Evolutionary conservation across 2,888 invertebrate species (phyloP).

Genomic region (Geophilus truncorum): DNA sequence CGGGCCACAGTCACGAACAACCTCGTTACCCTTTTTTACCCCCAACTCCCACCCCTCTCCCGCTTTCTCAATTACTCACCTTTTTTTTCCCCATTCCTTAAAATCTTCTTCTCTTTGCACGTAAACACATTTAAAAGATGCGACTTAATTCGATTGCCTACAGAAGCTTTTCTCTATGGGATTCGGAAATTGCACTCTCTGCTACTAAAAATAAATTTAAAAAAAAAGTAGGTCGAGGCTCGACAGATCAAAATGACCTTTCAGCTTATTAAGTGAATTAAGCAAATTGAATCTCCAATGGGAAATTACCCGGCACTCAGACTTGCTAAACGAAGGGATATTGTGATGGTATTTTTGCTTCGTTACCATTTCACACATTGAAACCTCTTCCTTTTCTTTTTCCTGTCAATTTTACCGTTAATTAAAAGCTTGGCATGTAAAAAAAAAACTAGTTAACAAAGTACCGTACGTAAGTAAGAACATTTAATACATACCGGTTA

Average conservation of each 20-base stretch:
- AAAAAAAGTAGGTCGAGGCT: neutral
- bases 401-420: neutral
- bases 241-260: neutral
- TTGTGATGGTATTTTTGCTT: neutral
- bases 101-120: neutral
- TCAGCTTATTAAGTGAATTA: conserved; percentile 3
- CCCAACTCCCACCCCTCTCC: no score
- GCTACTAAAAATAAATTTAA: neutral
- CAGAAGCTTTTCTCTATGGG: neutral
- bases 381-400: neutral
- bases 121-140: conserved; percentile 13
- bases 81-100: neutral
- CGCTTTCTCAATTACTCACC: neutral
- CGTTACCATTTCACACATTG: neutral
- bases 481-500: no score
- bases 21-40: neutral
- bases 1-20: conserved; percentile 6
- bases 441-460: no score
- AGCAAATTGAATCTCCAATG: conserved; percentile 8
- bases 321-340: neutral
- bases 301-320: neutral
- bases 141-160: neutral
- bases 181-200: neutral
- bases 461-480: no score
- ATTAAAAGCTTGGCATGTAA: no score